These are phyloP conservation scores for Pararge aegeria DNA, from an alignment of 1,140 invertebrate species.

Conservation along the genomic window DNA sequence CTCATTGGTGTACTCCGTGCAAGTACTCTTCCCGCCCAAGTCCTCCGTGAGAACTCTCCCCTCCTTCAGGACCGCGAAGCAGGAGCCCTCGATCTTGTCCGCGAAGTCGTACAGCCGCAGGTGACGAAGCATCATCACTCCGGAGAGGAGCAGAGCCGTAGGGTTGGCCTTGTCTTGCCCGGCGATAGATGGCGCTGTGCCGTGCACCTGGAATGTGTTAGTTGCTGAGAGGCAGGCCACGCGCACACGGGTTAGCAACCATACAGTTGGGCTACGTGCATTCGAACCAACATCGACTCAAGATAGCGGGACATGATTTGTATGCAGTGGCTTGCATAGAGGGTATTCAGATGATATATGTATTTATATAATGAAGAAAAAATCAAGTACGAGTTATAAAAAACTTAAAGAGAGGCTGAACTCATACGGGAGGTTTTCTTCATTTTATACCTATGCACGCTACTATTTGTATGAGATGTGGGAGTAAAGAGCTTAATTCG, in stretches of 20 bases:
- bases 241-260: neutral
- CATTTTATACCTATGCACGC: no score
- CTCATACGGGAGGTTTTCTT: no score
- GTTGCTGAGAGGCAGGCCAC: conserved; percentile 3
- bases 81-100: conserved; percentile 92
- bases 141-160: conserved; percentile 96
- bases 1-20: conserved; percentile 48
- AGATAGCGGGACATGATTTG: no score
- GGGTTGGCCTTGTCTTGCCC: conserved; percentile 99
- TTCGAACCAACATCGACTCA: no score
- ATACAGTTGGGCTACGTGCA: neutral
- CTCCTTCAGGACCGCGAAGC: conserved; percentile 94
- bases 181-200: conserved; percentile 99
- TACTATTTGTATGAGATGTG: no score
- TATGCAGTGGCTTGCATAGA: no score
- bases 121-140: conserved; percentile 99
- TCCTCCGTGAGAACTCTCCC: conserved; percentile 94
- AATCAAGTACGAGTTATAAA: no score
- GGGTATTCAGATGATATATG: no score
- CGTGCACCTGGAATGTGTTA: conserved; percentile 89
- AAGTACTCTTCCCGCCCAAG: conserved; percentile 87
- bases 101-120: conserved; percentile 92
- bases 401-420: no score
- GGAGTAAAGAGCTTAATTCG: no score
- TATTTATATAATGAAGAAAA: no score